Evolutionary conservation across 1,140 invertebrate species (phyloP).

Genomic region (Maniola jurtina): DNA sequence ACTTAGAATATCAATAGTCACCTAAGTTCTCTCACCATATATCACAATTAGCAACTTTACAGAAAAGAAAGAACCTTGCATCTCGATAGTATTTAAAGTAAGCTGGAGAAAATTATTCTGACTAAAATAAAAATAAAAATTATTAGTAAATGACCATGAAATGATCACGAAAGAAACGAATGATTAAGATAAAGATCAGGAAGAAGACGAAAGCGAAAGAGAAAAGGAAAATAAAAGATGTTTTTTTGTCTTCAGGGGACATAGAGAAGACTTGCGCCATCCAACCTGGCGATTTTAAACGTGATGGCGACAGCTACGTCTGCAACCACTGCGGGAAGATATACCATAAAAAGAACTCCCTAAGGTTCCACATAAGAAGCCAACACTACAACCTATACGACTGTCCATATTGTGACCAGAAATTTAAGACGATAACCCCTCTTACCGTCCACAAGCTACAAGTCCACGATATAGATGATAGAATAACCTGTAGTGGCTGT

Average conservation of each 20-base stretch:
- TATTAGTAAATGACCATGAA: too few relatives aligned
- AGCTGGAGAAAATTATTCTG: too few relatives aligned
- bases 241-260: conserved; percentile 47
- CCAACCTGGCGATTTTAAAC: conserved; percentile 47
- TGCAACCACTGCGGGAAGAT: conserved; percentile 54
- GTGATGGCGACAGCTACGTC: conserved; percentile 36
- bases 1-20: too few relatives aligned
- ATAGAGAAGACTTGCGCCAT: conserved; percentile 43
- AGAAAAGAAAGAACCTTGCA: too few relatives aligned
- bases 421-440: conserved; percentile 55
- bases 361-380: conserved; percentile 52
- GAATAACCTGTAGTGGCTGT: conserved; percentile 61
- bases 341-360: conserved; percentile 44
- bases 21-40: too few relatives aligned
- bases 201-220: conserved; percentile 43
- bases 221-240: conserved; percentile 55
- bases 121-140: too few relatives aligned
- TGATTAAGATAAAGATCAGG: not conserved
- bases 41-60: too few relatives aligned
- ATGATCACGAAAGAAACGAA: not conserved
- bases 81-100: too few relatives aligned
- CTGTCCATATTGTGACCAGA: conserved; percentile 47
- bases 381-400: conserved; percentile 54
- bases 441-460: conserved; percentile 55
- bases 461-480: conserved; percentile 55